Percentiles rank a stretch among this genome's conserved stretches.
Conservation (phyloP, 2,888 invertebrate species). For the Cinara cedri region DNA sequence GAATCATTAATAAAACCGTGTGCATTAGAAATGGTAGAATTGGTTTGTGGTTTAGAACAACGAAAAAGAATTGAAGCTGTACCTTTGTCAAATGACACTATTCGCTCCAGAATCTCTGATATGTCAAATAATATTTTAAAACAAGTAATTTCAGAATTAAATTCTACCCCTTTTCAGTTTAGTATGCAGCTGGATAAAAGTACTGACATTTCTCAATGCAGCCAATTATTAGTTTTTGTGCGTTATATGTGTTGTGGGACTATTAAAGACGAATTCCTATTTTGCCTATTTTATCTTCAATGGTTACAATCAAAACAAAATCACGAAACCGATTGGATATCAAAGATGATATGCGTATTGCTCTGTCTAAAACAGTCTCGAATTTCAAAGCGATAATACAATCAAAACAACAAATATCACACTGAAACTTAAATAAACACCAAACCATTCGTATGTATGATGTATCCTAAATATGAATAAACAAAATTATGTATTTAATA, state of each 20-base stretch:
- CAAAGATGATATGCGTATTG: background rate
- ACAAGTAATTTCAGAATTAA: constrained; percentile 23
- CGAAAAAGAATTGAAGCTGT: constrained; percentile 23
- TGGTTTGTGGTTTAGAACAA: too few species aligned
- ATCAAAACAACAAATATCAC: background rate
- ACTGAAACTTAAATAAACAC: constrained; percentile 3
- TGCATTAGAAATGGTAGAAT: background rate
- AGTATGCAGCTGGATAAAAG: constrained; percentile 23
- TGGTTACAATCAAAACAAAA: constrained; percentile 20
- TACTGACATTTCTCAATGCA: constrained; percentile 15
- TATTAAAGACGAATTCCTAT: constrained; percentile 33
- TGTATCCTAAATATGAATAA: too few species aligned
- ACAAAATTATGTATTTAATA: too few species aligned
- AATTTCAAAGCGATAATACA: background rate
- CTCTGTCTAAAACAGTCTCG: background rate
- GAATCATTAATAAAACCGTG: constrained; percentile 8
- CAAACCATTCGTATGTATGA: too few species aligned
- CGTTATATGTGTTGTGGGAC: background rate
- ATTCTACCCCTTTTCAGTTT: background rate
- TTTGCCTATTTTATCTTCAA: constrained; percentile 3
- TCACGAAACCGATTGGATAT: background rate
- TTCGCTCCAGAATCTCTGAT: constrained; percentile 15
- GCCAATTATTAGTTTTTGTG: constrained; percentile 29
- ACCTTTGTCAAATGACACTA: constrained; percentile 25
- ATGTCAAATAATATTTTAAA: constrained; percentile 15